Conservation (phyloP, 2,888 invertebrate species). For the Conops quadrifasciatus region DNA sequence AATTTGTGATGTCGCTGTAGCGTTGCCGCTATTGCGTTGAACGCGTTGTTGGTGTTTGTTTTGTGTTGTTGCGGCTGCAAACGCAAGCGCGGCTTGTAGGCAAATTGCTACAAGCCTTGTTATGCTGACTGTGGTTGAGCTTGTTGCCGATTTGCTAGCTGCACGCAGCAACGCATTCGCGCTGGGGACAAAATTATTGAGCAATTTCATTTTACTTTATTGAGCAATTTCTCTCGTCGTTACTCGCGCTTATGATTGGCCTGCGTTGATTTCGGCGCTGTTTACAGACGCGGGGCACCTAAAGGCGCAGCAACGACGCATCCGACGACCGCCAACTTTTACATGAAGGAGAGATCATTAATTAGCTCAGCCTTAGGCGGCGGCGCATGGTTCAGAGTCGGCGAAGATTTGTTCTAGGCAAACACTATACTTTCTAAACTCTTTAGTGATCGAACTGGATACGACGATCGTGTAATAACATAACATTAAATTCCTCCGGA, state of each 20-base stretch:
- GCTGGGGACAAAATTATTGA: slow-evolving; percentile 59
- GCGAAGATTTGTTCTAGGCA: too few species aligned
- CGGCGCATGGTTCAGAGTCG: too few species aligned
- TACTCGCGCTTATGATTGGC: not conserved
- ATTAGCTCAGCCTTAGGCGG: too few species aligned
- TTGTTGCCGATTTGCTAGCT: not conserved
- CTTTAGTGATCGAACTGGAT: not conserved
- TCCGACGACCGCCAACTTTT: not conserved
- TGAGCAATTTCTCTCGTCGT: slow-evolving; percentile 51
- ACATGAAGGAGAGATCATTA: too few species aligned
- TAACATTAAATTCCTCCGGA: too few species aligned
- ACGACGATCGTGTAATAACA: too few species aligned
- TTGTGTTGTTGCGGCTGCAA: not conserved
- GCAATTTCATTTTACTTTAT: slow-evolving; percentile 60
- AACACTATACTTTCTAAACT: not conserved
- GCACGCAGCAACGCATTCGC: slow-evolving; percentile 18
- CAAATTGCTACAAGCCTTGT: slow-evolving; percentile 50
- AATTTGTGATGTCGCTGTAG: slow-evolving; percentile 37
- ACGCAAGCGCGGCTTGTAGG: slow-evolving; percentile 49
- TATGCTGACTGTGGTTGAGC: slow-evolving; percentile 39
- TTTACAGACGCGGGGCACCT: too few species aligned
- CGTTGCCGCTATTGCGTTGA: slow-evolving; percentile 11
- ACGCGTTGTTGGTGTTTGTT: too few species aligned
- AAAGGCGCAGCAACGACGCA: not conserved
- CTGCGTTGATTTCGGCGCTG: not conserved